These are phyloP conservation scores for Merodon equestris DNA, from an alignment of 2,888 invertebrate species.

Conservation along the genomic window DNA sequence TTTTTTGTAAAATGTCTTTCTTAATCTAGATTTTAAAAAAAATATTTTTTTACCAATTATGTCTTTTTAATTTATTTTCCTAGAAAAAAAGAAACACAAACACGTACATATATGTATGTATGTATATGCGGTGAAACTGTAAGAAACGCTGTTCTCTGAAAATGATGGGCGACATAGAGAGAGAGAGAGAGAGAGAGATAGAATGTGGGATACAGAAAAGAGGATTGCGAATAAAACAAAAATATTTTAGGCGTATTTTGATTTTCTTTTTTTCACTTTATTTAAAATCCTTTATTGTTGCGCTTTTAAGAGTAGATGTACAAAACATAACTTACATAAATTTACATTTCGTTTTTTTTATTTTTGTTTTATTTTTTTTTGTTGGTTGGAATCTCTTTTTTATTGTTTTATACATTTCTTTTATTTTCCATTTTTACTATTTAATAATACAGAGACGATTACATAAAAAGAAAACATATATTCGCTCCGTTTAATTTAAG, in stretches of 20 bases:
- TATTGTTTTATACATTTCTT: no score
- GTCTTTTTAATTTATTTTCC: conserved; percentile 40
- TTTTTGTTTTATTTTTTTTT: not conserved
- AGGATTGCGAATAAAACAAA: conserved; percentile 63
- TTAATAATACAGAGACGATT: no score
- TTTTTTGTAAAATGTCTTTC: not conserved
- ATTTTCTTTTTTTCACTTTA: conserved; percentile 49
- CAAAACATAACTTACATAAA: conserved; percentile 56
- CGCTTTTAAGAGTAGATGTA: conserved; percentile 37
- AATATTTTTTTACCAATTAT: conserved; percentile 48
- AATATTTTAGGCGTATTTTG: conserved; percentile 56
- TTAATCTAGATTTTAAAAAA: not conserved
- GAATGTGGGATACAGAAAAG: conserved; percentile 11
- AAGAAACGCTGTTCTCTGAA: conserved; percentile 44
- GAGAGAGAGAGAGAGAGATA: conserved; percentile 24
- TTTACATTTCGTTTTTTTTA: conserved; percentile 38
- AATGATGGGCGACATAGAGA: conserved; percentile 52
- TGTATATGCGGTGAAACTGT: conserved; percentile 37
- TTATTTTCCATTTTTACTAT: no score
- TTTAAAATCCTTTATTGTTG: conserved; percentile 49
- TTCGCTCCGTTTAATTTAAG: no score
- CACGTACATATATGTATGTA: not conserved
- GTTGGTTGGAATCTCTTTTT: not conserved
- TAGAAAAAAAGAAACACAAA: conserved; percentile 52
- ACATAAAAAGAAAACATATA: no score